Base-by-base conservation (phyloP, 2,113 vertebrate species). In the Ammospiza nelsoni region DNA sequence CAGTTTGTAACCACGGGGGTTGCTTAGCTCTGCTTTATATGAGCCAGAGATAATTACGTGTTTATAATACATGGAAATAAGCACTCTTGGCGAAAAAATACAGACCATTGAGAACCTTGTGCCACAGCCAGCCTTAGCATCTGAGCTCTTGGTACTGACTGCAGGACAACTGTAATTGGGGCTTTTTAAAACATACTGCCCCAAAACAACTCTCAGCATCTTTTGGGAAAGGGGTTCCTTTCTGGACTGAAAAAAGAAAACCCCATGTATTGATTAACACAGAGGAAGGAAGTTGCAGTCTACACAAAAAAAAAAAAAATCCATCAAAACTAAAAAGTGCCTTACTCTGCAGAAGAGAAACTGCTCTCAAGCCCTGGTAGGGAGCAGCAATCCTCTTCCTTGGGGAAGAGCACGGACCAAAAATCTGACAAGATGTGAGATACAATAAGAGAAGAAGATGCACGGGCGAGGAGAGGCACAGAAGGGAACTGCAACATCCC, bases 391-490 rank as follows among this genome's bases (percentile, higher is more conserved):
- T 54, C 49, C 49, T 15, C 46, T 52, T 7, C 24, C 22, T 54
- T 2, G 1, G 12, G 12, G 14, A 78, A 71, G 23, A 76, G 9
- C 17, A 80, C 3, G 22, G 33, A 71, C 17, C 73, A 80, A 69
- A 90, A 54, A n/a, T 62, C 27, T 77, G 41, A 66, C 11, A 24
- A 43, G 41, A 76, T 1, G 0, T 14, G 74, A 82, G 41, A 75
- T 15, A 61, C 12, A 71, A 27, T 0, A 1, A 37, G 22, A 81
- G 51, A 87, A 16, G 20, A 91, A 61, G 54, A 17, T 4, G 5
- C 0, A 0, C 1, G 6, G 39, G 35, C 0, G 0, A 62, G 52
- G 13, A 75, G 31, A 14, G 27, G 23, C 24, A 29, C 35, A 57
- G 35, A 33, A 72, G 31, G 3, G 23, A 41, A 68, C 11, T 0